A percentile compares a stretch with the other conserved stretches of the same genome.
phyloP scores from a whole-genome alignment of 2,888 invertebrate species.

The Stegana nigrithorax region DNA sequence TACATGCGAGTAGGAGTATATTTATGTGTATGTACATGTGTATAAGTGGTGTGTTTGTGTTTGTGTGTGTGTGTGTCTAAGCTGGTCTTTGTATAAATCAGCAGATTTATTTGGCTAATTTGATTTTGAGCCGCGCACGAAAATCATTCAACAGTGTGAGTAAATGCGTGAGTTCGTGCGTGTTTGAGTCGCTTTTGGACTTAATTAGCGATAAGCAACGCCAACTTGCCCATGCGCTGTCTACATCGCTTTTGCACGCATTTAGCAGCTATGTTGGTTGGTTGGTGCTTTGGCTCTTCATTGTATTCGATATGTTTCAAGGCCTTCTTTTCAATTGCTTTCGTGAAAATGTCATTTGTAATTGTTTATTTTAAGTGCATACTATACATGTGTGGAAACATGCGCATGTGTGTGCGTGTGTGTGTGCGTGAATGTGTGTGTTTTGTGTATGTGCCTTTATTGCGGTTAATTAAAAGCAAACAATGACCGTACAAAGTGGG shows the following conservation, averaged over 20 bases:
- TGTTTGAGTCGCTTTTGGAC: no score
- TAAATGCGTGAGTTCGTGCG: no score
- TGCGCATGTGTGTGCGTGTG: conserved; percentile 3
- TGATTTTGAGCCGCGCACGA: conserved; percentile 50
- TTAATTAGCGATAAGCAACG: conserved; percentile 42
- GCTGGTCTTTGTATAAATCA: conserved; percentile 61
- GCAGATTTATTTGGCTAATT: conserved; percentile 59
- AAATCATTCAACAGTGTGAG: not conserved
- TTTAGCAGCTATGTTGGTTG: not conserved
- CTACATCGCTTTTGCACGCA: not conserved
- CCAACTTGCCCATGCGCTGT: no score
- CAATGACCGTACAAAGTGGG: conserved; percentile 46
- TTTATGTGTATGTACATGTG: not conserved
- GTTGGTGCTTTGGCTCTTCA: not conserved
- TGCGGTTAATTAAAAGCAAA: conserved; percentile 65
- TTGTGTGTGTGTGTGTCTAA: not conserved
- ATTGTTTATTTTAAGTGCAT: conserved; percentile 59
- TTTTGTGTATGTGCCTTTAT: conserved; percentile 41
- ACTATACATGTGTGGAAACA: conserved; percentile 34
- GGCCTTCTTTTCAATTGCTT: conserved; percentile 57
- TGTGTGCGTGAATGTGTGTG: conserved; percentile 20
- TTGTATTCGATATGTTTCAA: conserved; percentile 54
- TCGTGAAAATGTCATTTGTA: conserved; percentile 51
- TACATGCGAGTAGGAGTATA: not conserved
- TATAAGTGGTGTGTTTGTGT: not conserved